These are phyloP conservation scores for Bombus cullumanus DNA, from an alignment of 1,140 invertebrate species.

Conservation along the genomic window DNA sequence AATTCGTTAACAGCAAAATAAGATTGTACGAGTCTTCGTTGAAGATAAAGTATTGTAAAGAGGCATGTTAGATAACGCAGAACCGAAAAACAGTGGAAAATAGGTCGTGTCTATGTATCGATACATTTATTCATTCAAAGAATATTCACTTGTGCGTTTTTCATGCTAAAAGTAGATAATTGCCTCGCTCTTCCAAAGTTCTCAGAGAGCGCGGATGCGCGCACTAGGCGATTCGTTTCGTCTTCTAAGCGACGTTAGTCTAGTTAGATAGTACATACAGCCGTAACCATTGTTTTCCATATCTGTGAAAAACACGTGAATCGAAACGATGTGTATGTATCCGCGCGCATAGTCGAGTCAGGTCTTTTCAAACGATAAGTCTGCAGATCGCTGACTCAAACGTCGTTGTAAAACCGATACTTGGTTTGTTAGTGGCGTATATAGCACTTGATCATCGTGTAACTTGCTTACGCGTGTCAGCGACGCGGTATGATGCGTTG, in stretches of 20 bases:
- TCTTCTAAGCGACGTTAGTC: constrained; percentile 1
- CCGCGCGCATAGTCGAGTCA: not conserved
- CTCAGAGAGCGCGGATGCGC: not conserved
- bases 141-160: not conserved
- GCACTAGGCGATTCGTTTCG: not conserved
- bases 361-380: not conserved
- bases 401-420: not conserved
- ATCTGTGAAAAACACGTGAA: not conserved
- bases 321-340: not conserved
- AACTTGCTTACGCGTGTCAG: not conserved
- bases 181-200: constrained; percentile 47
- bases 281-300: not conserved
- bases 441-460: not conserved
- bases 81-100: not conserved
- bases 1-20: constrained; percentile 17
- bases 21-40: constrained; percentile 7
- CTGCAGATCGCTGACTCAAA: not conserved
- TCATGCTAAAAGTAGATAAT: constrained; percentile 24
- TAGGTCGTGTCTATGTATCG: not conserved
- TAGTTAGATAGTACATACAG: constrained; percentile 17
- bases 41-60: not conserved
- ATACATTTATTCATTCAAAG: not conserved
- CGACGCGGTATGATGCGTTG: not conserved
- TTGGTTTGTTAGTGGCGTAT: not conserved
- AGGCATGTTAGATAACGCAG: not conserved